Evolutionary conservation across 2,797 vertebrate species (phyloP), one percentile per base, ranked within the genome.

Genomic region (Hydrolagus colliei): DNA sequence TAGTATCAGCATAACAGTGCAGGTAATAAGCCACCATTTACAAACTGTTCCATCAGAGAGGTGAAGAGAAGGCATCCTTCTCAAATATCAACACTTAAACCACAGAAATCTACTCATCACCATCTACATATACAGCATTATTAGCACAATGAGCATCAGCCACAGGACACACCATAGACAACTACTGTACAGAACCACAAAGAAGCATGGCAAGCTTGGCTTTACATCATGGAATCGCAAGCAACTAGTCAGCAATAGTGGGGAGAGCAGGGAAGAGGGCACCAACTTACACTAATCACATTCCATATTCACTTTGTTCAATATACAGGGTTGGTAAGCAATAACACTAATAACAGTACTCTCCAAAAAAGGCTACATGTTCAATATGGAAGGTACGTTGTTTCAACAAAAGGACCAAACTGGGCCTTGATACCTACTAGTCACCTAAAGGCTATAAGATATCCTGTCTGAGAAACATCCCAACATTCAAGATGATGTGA

Each of bases 221-320:
- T 84, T 84, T 84, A 84, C 79, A 84, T 52, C 41, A 84, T 84
- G 79, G 79, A 84, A 84, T 84, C 16, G 79, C 79, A 84, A 84
- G 65, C 79, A 84, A 84, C 65, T 84, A 84, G 79, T 84, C 79
- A 84, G 79, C 79, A 84, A 71, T 35, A 84, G 65, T 84, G 79
- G 71, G 79, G 52, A 65, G 79, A 84, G 63, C 65, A 88, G 85
- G 86, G 78, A 89, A 88, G 20, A 90, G 93, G 91, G 92, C 93
- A 90, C 92, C 92, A 93, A 92, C 92, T 88, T 92, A 93, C 90
- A 94, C 93, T 91, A 94, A 92, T 90, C 93, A 94, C 94, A 92
- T 92, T 93, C 91, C 92, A 94, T 91, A 92, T 91, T 93, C 92
- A 95, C 91, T 93, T 91, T 88, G 65, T 84, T 84, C 32, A 84